These are phyloP conservation scores for Cryptoleucopteryx plumbea DNA, from an alignment of 2,113 vertebrate genomes.

Conservation along the genomic window DNA sequence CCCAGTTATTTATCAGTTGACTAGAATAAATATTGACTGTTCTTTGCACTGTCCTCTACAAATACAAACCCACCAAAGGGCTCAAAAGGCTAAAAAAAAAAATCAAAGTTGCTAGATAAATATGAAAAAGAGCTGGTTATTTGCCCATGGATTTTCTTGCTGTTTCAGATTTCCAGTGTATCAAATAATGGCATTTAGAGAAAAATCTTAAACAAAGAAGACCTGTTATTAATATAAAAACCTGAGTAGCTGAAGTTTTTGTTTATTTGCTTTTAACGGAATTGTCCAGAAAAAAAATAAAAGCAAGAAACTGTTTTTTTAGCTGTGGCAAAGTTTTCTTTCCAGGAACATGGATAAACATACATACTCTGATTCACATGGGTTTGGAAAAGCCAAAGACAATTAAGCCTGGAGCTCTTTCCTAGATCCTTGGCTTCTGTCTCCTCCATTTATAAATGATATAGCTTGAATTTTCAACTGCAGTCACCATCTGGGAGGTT, in stretches of 20 bases:
- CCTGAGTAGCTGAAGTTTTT: neutral
- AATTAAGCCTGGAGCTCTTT: neutral
- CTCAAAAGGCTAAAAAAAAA: slow-evolving; percentile 21
- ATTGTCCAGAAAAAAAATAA: neutral
- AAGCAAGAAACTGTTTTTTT: neutral
- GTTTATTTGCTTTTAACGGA: neutral
- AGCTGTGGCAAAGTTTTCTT: neutral
- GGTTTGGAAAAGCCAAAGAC: neutral
- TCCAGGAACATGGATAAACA: neutral
- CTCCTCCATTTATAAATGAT: neutral
- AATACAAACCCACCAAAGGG: slow-evolving; percentile 28
- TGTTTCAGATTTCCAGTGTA: neutral
- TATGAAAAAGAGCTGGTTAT: slow-evolving; percentile 19
- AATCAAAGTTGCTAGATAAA: neutral
- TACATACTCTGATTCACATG: neutral
- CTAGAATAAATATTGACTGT: slow-evolving; percentile 69
- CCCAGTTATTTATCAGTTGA: slow-evolving; percentile 58
- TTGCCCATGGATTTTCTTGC: neutral
- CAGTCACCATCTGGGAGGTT: neutral
- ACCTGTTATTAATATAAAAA: neutral
- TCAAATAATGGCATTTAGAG: neutral
- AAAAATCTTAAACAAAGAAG: neutral
- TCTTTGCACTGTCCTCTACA: slow-evolving; percentile 55
- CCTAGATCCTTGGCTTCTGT: neutral
- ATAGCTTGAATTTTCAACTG: neutral